Percentiles rank a stretch among this genome's conserved stretches.
phyloP scores from a whole-genome alignment of 1,140 invertebrate genomes.

The Conus ventricosus region DNA sequence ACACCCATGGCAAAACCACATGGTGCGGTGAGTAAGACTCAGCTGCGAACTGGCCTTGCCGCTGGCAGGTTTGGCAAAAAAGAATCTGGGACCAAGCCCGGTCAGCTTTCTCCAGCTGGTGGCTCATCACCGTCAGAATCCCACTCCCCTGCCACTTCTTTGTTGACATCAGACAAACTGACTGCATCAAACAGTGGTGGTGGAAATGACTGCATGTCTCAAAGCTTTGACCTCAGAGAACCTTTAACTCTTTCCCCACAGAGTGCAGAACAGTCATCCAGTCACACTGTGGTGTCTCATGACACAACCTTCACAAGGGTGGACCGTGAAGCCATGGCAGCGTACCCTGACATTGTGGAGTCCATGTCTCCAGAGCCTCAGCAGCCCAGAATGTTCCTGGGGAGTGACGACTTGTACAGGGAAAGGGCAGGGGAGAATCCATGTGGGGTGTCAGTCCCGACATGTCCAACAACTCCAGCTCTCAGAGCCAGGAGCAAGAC shows the following conservation, averaged over 20 bases:
- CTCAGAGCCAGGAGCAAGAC: constrained; percentile 7
- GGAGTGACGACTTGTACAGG: neutral
- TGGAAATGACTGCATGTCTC: neutral
- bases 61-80: neutral
- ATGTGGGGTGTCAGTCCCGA: constrained; percentile 31
- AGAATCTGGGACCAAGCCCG: neutral
- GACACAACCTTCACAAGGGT: neutral
- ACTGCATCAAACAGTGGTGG: neutral
- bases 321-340: constrained; percentile 14
- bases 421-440: constrained; percentile 23
- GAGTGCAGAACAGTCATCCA: neutral
- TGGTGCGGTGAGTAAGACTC: neutral
- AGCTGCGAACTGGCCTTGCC: neutral
- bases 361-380: constrained; percentile 22
- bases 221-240: constrained; percentile 1
- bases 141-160: neutral
- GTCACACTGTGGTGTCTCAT: neutral
- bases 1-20: neutral
- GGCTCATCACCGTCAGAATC: neutral
- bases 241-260: neutral
- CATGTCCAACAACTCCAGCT: constrained; percentile 30
- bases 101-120: neutral
- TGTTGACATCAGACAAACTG: neutral
- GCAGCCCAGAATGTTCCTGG: neutral
- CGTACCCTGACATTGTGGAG: constrained; percentile 27